Evolutionary conservation across 2,797 vertebrate genomes (phyloP).

Genomic region (Falco columbarius): DNA sequence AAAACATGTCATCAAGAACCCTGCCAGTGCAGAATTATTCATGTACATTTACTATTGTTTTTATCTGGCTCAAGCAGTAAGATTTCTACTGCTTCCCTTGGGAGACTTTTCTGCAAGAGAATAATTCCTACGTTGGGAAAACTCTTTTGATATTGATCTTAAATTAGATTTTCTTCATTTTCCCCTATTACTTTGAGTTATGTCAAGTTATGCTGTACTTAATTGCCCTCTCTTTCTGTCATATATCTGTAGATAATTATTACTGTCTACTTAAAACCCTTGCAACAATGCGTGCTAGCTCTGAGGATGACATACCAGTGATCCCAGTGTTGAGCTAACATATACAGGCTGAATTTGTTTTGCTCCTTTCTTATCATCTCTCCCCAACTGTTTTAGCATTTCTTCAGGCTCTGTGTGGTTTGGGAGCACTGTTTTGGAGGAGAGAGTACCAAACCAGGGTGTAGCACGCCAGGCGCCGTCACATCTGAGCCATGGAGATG

Average conservation of each 20-base stretch:
- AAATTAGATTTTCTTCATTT: slow-evolving; percentile 48
- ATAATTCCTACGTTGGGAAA: slow-evolving; percentile 15
- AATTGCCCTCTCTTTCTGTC: slow-evolving; percentile 1
- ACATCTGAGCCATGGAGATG: neutral
- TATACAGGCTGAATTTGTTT: neutral
- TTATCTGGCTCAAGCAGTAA: slow-evolving; percentile 32
- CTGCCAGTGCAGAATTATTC: slow-evolving; percentile 58
- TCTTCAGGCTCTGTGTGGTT: neutral
- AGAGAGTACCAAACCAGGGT: neutral
- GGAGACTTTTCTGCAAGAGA: slow-evolving; percentile 12
- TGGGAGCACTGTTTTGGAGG: slow-evolving; percentile 24
- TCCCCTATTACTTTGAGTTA: slow-evolving; percentile 20
- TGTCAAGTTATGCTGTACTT: neutral
- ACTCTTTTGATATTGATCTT: slow-evolving; percentile 27
- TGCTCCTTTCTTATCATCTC: neutral
- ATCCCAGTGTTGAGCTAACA: neutral
- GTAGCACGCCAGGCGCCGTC: neutral
- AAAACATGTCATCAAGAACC: slow-evolving; percentile 48
- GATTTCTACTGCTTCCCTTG: slow-evolving; percentile 5
- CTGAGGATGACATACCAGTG: neutral
- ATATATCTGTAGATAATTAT: neutral
- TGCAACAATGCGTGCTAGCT: neutral
- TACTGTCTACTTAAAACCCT: neutral
- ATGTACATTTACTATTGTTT: slow-evolving; percentile 62
- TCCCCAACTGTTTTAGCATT: neutral